Percentiles rank a stretch among this genome's conserved stretches.
phyloP scores from a whole-genome alignment of 2,888 invertebrate genomes.

The Seira ritae region DNA sequence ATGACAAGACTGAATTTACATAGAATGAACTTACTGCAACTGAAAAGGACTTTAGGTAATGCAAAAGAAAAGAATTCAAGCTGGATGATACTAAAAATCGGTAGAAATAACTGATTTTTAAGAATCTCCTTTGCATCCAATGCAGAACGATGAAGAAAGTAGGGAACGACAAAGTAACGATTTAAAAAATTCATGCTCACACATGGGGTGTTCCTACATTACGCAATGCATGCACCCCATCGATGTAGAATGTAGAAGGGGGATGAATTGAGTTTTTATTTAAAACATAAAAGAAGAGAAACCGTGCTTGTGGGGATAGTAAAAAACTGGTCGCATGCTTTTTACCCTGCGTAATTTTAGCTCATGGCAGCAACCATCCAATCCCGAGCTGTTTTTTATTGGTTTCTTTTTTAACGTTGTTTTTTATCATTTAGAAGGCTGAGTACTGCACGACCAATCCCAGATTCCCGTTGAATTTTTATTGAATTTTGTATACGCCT shows the following conservation, averaged over 20 bases:
- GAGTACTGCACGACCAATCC: background rate
- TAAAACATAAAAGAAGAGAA: background rate
- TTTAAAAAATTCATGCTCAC: slow-evolving; percentile 29
- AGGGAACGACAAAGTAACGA: slow-evolving; percentile 23
- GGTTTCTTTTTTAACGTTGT: slow-evolving; percentile 30
- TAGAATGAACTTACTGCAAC: no score
- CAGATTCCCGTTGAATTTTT: slow-evolving; percentile 19
- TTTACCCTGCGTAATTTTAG: background rate
- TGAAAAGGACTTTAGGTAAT: no score
- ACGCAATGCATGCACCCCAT: background rate
- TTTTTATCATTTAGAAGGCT: slow-evolving; percentile 48
- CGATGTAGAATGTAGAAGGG: background rate
- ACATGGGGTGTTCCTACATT: background rate
- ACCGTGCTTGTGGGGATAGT: background rate
- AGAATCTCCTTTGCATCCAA: no score
- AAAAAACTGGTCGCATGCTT: slow-evolving; percentile 45
- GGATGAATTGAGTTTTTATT: background rate
- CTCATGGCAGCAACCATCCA: slow-evolving; percentile 12
- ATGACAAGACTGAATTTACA: no score
- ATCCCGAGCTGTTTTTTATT: slow-evolving; percentile 46
- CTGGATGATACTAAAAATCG: background rate
- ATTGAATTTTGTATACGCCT: slow-evolving; percentile 26
- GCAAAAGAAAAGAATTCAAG: background rate
- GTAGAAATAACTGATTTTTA: background rate
- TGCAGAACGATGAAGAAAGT: background rate